phyloP scores from a whole-genome alignment of 2,888 invertebrate genomes.

The Drosophila ustulata region DNA sequence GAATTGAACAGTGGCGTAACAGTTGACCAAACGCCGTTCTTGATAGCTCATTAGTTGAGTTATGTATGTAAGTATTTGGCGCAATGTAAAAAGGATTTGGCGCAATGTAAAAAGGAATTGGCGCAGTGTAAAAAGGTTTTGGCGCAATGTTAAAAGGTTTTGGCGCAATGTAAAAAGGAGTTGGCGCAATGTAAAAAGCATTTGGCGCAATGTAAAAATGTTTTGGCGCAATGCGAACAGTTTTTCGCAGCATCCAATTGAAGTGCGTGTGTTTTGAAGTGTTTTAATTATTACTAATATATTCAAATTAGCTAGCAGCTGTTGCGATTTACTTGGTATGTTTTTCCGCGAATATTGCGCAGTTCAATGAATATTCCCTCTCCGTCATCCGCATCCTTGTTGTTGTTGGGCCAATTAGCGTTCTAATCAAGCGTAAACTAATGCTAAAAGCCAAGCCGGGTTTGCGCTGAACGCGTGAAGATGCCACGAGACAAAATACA shows the following conservation, averaged over 20 bases:
- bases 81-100: no score
- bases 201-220: no score
- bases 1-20: slow-evolving; percentile 10
- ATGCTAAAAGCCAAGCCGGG: slow-evolving; percentile 77
- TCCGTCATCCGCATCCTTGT: slow-evolving; percentile 18
- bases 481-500: slow-evolving; percentile 81
- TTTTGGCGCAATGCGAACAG: no score
- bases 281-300: background rate
- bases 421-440: slow-evolving; percentile 81
- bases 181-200: no score
- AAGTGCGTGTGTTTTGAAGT: background rate
- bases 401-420: slow-evolving; percentile 70
- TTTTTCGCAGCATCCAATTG: background rate
- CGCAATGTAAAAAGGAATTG: background rate
- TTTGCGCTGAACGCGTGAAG: slow-evolving; percentile 81
- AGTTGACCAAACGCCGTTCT: slow-evolving; percentile 16
- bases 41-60: background rate
- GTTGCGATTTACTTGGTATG: slow-evolving; percentile 14
- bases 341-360: slow-evolving; percentile 69
- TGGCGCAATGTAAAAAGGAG: no score
- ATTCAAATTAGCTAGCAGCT: slow-evolving; percentile 18
- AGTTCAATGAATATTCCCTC: slow-evolving; percentile 58
- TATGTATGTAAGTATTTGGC: no score
- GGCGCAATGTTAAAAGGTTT: no score
- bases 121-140: no score